These are phyloP conservation scores for Taeniopygia guttata DNA, from an alignment of 2,797 vertebrate genomes.

Conservation along the genomic window DNA sequence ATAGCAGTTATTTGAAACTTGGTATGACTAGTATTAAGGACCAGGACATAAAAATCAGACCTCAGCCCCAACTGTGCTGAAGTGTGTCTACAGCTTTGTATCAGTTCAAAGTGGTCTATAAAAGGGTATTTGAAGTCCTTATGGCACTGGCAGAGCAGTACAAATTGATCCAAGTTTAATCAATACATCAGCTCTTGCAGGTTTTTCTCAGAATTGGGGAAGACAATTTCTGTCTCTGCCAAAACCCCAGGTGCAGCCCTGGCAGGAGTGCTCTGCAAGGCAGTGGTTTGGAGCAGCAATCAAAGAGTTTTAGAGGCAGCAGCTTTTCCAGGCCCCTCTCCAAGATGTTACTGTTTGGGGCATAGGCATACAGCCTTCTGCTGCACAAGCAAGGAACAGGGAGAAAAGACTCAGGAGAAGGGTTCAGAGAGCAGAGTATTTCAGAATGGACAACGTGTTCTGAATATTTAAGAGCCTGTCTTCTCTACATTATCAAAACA, in stretches of 20 bases:
- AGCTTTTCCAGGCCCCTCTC: background rate
- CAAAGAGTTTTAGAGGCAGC: background rate
- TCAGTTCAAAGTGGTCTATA: background rate
- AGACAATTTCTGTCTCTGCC: background rate
- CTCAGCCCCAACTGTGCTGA: background rate
- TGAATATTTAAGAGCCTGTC: background rate
- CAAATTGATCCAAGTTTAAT: background rate
- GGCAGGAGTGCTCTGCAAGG: background rate
- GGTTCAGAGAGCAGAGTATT: background rate
- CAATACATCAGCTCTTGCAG: background rate
- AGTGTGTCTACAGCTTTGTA: background rate
- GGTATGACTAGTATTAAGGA: background rate
- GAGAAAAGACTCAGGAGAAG: background rate
- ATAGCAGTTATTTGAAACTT: background rate
- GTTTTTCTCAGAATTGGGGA: background rate
- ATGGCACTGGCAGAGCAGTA: background rate
- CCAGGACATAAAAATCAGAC: background rate
- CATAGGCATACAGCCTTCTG: background rate
- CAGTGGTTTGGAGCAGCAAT: background rate
- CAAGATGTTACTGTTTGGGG: background rate
- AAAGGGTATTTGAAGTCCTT: background rate
- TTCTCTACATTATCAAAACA: background rate
- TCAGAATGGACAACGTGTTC: background rate
- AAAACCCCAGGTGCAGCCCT: background rate
- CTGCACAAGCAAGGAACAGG: background rate